phyloP scores from a whole-genome alignment of 2,113 vertebrate genomes.

The Malurus cyaneus region DNA sequence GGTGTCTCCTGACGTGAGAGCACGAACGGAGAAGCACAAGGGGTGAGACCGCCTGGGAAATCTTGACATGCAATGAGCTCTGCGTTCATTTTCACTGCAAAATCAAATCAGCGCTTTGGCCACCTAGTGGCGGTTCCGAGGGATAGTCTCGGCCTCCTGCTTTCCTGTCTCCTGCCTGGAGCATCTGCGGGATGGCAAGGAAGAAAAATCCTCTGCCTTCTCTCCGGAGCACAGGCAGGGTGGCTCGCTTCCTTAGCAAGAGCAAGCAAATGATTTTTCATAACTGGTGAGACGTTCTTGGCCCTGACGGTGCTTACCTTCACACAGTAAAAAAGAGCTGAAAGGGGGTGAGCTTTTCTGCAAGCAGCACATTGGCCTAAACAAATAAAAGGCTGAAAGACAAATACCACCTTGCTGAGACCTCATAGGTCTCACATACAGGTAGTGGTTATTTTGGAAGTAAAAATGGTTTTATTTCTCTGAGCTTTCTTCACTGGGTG shows the following conservation, averaged over 20 bases:
- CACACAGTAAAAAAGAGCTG: neutral
- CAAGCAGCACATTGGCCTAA: neutral
- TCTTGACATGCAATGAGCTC: neutral
- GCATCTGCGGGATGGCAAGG: neutral
- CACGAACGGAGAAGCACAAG: constrained; percentile 69
- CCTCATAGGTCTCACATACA: neutral
- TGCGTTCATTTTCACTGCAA: neutral
- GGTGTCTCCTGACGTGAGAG: constrained; percentile 70
- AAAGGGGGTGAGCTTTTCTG: neutral
- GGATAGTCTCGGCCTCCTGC: neutral
- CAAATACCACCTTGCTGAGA: neutral
- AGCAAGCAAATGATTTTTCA: neutral
- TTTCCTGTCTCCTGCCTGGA: neutral
- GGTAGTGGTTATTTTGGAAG: neutral
- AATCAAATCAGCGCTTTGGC: neutral
- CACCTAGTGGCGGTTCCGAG: neutral
- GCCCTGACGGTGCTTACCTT: neutral
- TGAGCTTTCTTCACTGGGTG: neutral
- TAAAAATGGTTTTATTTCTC: neutral
- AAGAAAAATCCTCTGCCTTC: neutral
- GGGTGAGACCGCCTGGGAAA: constrained; percentile 61
- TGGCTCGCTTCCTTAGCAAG: neutral
- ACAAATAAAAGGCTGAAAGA: neutral
- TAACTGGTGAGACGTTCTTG: neutral
- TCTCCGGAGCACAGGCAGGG: neutral